A percentile compares a stretch with the other conserved stretches of the same genome.
Evolutionary conservation across 2,113 vertebrate genomes (phyloP).

Genomic region (Microcebus griseorufus): DNA sequence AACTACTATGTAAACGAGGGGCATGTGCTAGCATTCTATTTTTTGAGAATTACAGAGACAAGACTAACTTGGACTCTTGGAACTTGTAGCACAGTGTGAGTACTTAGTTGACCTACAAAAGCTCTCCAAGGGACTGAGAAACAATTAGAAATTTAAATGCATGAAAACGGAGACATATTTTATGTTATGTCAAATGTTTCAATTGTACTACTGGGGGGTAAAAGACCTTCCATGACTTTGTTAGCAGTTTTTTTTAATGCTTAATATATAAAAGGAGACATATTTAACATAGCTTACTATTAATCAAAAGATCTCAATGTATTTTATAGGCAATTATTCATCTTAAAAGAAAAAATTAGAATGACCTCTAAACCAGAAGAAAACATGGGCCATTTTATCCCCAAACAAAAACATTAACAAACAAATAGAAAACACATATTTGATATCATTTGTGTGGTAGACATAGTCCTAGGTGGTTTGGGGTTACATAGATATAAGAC

Average conservation of each 20-base stretch:
- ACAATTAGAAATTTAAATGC: conserved; percentile 75
- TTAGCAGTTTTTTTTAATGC: not conserved
- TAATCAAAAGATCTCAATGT: not conserved
- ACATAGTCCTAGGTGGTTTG: not conserved
- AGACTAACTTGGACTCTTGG: conserved; percentile 16
- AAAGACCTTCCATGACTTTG: conserved; percentile 70
- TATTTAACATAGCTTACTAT: conserved; percentile 17
- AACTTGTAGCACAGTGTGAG: conserved; percentile 44
- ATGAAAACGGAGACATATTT: conserved; percentile 66
- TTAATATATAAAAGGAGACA: not conserved
- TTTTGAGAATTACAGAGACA: conserved; percentile 4
- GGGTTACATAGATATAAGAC: not conserved
- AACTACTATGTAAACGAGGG: not conserved
- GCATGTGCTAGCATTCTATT: not conserved
- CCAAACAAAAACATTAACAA: not conserved
- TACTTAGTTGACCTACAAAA: conserved; percentile 71
- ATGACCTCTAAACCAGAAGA: not conserved
- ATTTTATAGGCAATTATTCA: not conserved
- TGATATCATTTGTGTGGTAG: not conserved
- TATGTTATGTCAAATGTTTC: conserved; percentile 67
- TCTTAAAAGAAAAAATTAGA: not conserved
- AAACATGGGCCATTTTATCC: not conserved
- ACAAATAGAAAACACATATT: not conserved
- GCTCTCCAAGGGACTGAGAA: conserved; percentile 44
- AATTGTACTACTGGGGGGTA: conserved; percentile 52